Percentiles rank a stretch among this genome's conserved stretches.
phyloP scores from a whole-genome alignment of 2,888 invertebrate species.

The Hoplodrina blanda region DNA sequence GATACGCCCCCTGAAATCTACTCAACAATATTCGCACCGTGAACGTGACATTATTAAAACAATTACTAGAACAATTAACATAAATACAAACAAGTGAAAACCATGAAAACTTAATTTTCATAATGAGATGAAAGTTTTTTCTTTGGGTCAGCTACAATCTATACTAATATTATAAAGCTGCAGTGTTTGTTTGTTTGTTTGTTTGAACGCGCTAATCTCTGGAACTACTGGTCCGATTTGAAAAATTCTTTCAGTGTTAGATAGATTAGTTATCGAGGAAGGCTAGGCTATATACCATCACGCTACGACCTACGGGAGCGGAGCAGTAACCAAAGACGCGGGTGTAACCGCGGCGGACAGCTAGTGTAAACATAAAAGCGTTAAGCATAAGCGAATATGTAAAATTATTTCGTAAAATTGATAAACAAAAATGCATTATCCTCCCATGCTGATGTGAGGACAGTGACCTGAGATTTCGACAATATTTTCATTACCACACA shows the following conservation, averaged over 20 bases:
- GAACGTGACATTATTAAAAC: background rate
- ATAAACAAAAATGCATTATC: conserved; percentile 32
- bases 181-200: no score
- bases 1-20: background rate
- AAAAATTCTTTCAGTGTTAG: no score
- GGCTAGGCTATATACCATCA: no score
- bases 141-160: conserved; percentile 2
- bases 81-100: background rate
- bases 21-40: background rate
- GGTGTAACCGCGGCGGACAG: no score
- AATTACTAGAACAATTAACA: background rate
- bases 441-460: conserved; percentile 36
- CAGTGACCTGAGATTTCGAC: conserved; percentile 66
- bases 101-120: background rate
- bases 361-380: background rate
- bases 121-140: background rate
- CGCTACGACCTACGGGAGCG: no score
- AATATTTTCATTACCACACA: conserved; percentile 64
- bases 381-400: background rate
- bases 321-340: no score
- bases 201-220: no score
- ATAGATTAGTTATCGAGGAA: no score
- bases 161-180: no score
- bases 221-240: no score
- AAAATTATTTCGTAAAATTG: conserved; percentile 20